Percentiles rank a stretch among this genome's conserved stretches.
Conservation (phyloP, 53 echinoderm and acorn worm genomes). For the Actinopyga echinites region DNA sequence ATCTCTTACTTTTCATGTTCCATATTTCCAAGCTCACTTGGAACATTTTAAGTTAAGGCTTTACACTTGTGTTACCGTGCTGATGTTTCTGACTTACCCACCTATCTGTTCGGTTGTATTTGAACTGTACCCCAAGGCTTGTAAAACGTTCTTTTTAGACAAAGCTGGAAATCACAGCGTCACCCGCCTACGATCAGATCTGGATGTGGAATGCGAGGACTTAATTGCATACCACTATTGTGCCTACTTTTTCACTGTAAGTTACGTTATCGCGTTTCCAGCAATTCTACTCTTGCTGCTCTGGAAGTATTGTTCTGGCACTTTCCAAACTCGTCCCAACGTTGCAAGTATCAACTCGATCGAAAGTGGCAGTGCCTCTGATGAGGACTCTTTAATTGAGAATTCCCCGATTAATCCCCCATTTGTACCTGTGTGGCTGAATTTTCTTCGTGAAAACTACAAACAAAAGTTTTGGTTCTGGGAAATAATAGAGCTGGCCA, state of each 20-base stretch:
- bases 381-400: no score
- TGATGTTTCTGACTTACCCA: constrained; percentile 62
- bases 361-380: no score
- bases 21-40: not conserved
- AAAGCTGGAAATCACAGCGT: not conserved
- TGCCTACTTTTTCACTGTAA: constrained; percentile 31
- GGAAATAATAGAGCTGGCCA: no score
- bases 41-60: not conserved
- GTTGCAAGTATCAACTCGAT: no score
- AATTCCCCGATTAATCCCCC: no score
- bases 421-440: no score
- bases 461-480: constrained; percentile 3
- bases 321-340: no score
- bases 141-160: constrained; percentile 52
- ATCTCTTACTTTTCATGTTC: not conserved
- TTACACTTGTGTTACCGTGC: constrained; percentile 5
- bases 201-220: constrained; percentile 47
- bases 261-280: constrained; percentile 65
- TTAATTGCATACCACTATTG: constrained; percentile 24
- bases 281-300: constrained; percentile 41
- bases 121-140: constrained; percentile 43
- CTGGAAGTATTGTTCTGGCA: not conserved
- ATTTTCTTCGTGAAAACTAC: constrained; percentile 6
- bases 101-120: constrained; percentile 51
- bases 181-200: constrained; percentile 54